A percentile compares a stretch with the other conserved stretches of the same genome.
Conservation (phyloP, 2,113 vertebrate species). For the Psophia crepitans region DNA sequence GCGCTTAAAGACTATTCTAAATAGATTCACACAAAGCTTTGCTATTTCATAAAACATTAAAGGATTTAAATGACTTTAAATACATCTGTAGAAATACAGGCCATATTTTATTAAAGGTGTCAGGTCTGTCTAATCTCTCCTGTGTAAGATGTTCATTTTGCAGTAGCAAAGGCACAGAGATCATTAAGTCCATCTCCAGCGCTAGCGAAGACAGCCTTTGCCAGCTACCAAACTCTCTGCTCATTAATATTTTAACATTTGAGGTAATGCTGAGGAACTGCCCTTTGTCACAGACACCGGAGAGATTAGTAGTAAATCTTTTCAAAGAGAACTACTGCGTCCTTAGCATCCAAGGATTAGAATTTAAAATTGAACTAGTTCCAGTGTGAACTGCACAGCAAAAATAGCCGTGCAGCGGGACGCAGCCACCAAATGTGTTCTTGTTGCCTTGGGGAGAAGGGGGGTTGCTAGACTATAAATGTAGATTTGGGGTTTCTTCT, state of each 20-base stretch:
- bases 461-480: neutral
- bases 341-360: neutral
- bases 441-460: no score
- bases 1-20: neutral
- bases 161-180: constrained; percentile 17
- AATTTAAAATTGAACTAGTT: neutral
- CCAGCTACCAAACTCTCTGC: neutral
- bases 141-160: constrained; percentile 27
- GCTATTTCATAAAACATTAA: constrained; percentile 54
- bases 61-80: constrained; percentile 49
- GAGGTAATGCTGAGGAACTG: neutral
- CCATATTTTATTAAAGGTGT: constrained; percentile 45
- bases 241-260: constrained; percentile 43
- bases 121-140: constrained; percentile 34
- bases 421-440: neutral
- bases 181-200: constrained; percentile 31
- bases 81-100: constrained; percentile 33
- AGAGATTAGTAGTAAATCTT: constrained; percentile 37
- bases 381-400: neutral
- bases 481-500: neutral
- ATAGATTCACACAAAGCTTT: constrained; percentile 33
- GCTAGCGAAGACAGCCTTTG: neutral
- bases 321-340: neutral
- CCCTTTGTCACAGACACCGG: constrained; percentile 7
- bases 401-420: neutral